Base-by-base conservation (phyloP, 2,888 invertebrate genomes). In the Ephialtes manifestator region DNA sequence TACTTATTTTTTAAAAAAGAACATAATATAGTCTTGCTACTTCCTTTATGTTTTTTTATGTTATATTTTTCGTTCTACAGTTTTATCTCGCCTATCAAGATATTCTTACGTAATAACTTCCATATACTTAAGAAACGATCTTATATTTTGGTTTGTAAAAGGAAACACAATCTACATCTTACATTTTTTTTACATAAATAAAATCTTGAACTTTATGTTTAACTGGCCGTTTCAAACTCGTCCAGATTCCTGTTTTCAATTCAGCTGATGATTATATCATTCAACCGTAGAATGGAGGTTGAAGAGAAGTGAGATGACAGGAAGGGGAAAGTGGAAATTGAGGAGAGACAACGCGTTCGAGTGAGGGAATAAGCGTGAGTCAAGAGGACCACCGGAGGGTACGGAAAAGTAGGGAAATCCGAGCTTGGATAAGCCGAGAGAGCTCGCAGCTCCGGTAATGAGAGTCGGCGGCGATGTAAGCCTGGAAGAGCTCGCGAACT, bases 181-280 rank as follows among this genome's bases (percentile, higher is more conserved):
- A 20, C 13, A 4, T 1, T 10, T 24, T 55, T 55, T 24, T 2
- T 28, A 24, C 13, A 8, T 24, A 13, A 2, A 13, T 28, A 24
- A 48, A 48, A 15, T 48, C 15, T 48, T 24, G 10, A 55, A 55
- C 20, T 55, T 28, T 24, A 10, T 10, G 28, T 55, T 24, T 5
- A 55, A 55, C 20, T 5, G 4, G 13, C 2, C 1, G 24, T 3
- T 1, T 55, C 11, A 4, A 55, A 85, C 71, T 77, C 65, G 82
- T 71, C 80, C 63, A 35, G 76, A 74, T 83, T 85, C 55, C 46
- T 67, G 58, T 80, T 76, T 65, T 65, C 55, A 77, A 76, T 80
- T 84, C 80, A 76, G 72, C 71, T 58, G 71, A 84, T 84, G 76
- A 80, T 84, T 71, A 67, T 71, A 67, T 60, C 79, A 43, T 43